A percentile compares a stretch with the other conserved stretches of the same genome.
phyloP scores from a whole-genome alignment of 2,888 invertebrate species.

The Orthosia cruda region DNA sequence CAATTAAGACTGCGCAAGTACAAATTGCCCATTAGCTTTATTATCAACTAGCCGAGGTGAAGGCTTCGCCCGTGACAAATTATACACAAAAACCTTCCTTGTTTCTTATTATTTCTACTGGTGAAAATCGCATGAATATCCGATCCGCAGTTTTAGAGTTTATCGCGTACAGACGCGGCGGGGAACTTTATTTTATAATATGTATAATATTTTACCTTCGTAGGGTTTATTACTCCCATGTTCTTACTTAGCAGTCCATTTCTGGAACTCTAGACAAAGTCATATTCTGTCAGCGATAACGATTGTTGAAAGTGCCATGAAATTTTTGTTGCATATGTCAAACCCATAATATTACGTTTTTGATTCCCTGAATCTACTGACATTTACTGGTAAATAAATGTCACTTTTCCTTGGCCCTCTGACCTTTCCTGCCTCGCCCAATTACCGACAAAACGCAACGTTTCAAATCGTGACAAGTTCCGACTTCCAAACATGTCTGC shows the following conservation, averaged over 20 bases:
- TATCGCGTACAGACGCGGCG: too few species aligned
- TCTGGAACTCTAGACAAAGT: neutral
- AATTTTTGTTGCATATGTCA: too few species aligned
- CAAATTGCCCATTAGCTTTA: neutral
- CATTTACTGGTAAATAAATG: neutral
- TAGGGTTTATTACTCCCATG: neutral
- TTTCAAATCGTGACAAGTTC: conserved; percentile 10
- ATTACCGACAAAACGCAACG: neutral
- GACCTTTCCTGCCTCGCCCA: neutral
- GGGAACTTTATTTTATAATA: too few species aligned
- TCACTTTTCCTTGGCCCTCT: neutral
- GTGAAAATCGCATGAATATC: too few species aligned
- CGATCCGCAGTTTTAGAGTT: too few species aligned
- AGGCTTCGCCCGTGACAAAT: too few species aligned
- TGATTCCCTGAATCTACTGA: too few species aligned
- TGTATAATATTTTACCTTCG: neutral
- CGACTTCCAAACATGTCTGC: conserved; percentile 10
- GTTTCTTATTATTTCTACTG: too few species aligned
- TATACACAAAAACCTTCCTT: too few species aligned
- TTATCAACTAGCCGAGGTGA: neutral
- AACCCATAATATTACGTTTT: too few species aligned
- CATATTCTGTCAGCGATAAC: neutral
- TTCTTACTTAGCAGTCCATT: neutral
- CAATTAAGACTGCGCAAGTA: neutral
- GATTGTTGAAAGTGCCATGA: too few species aligned